A percentile compares a stretch with the other conserved stretches of the same genome.
These are phyloP conservation scores for Ataeniobius toweri DNA, from an alignment of 2,797 vertebrate species.

Conservation along the genomic window DNA sequence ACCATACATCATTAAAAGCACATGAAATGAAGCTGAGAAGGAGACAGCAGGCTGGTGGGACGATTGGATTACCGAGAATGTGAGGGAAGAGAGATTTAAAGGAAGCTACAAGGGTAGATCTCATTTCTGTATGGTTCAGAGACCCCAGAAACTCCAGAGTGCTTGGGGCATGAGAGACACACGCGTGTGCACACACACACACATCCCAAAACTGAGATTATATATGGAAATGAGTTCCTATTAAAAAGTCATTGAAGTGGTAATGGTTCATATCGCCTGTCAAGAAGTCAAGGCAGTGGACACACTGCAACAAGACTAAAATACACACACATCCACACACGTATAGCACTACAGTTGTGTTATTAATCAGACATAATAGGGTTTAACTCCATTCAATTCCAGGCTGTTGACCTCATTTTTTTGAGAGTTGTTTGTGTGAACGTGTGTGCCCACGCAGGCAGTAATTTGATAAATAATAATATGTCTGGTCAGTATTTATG, in stretches of 20 bases:
- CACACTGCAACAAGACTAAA: neutral
- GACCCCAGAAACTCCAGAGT: slow-evolving; percentile 36
- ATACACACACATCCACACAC: slow-evolving; percentile 17
- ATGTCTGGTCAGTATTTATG: slow-evolving; percentile 76
- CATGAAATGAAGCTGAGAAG: slow-evolving; percentile 45
- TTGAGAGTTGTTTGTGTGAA: slow-evolving; percentile 17
- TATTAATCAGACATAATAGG: slow-evolving; percentile 72
- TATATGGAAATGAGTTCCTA: slow-evolving; percentile 69
- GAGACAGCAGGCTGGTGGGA: slow-evolving; percentile 41
- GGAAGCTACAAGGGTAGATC: slow-evolving; percentile 53
- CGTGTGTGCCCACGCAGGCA: slow-evolving; percentile 16
- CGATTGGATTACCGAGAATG: slow-evolving; percentile 38
- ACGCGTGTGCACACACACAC: slow-evolving; percentile 5
- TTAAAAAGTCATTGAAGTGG: slow-evolving; percentile 73
- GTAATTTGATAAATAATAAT: slow-evolving; percentile 77
- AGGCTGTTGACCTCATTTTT: slow-evolving; percentile 73
- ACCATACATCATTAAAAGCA: slow-evolving; percentile 56
- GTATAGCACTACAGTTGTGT: slow-evolving; percentile 28
- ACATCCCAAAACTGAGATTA: slow-evolving; percentile 47
- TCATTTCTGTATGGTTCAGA: slow-evolving; percentile 61
- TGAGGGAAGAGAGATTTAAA: slow-evolving; percentile 20
- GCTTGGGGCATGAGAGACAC: slow-evolving; percentile 25
- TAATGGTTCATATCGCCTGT: slow-evolving; percentile 73
- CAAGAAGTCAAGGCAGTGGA: slow-evolving; percentile 54
- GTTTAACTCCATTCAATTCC: slow-evolving; percentile 63